These are phyloP conservation scores for Drosophila rellima DNA, from an alignment of 2,888 invertebrate species.

Conservation along the genomic window DNA sequence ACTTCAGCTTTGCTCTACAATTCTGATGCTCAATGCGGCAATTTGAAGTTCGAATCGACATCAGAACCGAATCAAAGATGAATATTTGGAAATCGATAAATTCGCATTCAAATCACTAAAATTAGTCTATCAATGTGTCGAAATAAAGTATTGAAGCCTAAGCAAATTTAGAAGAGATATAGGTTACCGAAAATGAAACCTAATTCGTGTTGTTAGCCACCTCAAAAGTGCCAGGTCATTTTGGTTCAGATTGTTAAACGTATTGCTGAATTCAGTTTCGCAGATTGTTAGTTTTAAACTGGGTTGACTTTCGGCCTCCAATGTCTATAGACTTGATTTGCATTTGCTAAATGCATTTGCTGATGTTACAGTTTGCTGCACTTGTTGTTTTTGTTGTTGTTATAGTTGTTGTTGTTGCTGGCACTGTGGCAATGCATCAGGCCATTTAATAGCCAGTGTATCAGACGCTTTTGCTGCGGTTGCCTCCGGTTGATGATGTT, in stretches of 20 bases:
- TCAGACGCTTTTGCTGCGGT: slow-evolving; percentile 19
- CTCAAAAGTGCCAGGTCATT: slow-evolving; percentile 5
- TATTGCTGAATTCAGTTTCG: slow-evolving; percentile 7
- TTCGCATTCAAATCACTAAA: not conserved
- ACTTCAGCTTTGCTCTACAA: no score
- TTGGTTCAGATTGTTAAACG: slow-evolving; percentile 3
- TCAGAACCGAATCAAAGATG: no score
- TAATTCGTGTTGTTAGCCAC: slow-evolving; percentile 11
- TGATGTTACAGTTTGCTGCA: slow-evolving; percentile 28
- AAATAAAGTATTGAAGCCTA: not conserved
- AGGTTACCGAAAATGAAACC: not conserved
- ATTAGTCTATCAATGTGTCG: not conserved
- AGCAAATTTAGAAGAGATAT: not conserved
- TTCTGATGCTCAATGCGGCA: no score
- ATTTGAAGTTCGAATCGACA: not conserved
- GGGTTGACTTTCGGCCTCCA: slow-evolving; percentile 24
- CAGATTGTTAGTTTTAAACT: slow-evolving; percentile 16
- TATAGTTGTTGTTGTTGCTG: slow-evolving; percentile 26
- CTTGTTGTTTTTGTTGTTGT: not conserved
- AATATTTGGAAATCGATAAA: not conserved
- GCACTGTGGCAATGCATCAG: slow-evolving; percentile 27
- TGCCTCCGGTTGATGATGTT: slow-evolving; percentile 24
- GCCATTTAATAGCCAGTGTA: slow-evolving; percentile 41
- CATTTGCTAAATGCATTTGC: slow-evolving; percentile 52
- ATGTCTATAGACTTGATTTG: slow-evolving; percentile 43